A percentile compares a stretch with the other conserved stretches of the same genome.
These are phyloP conservation scores for Drosophila varians DNA, from an alignment of 1,140 invertebrate species.

Conservation along the genomic window DNA sequence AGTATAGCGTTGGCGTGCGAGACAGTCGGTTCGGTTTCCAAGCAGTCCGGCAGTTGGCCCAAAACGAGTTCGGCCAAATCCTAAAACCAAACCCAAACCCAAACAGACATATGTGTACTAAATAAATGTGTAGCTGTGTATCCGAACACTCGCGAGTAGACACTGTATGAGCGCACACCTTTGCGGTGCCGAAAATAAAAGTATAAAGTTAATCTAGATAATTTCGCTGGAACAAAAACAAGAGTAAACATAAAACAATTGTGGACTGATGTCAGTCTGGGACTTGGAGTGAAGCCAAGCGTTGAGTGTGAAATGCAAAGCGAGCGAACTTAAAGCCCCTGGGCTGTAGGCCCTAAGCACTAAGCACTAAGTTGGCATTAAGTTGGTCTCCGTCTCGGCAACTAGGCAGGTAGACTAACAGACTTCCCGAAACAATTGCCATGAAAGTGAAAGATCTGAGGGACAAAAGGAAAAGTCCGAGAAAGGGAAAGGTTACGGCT, in stretches of 20 bases:
- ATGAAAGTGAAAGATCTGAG: conserved; percentile 71
- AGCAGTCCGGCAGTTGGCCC: conserved; percentile 19
- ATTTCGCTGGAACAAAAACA: conserved; percentile 31
- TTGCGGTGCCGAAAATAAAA: conserved; percentile 44
- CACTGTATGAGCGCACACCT: conserved; percentile 14
- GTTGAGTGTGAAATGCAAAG: conserved; percentile 71
- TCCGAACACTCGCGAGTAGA: conserved; percentile 7
- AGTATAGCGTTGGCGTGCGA: conserved; percentile 81
- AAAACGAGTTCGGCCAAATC: conserved; percentile 28
- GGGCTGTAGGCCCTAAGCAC: background rate
- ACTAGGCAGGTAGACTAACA: conserved; percentile 43
- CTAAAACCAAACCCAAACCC: background rate
- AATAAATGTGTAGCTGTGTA: conserved; percentile 2
- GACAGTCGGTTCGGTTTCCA: conserved; percentile 68
- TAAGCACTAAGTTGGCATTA: conserved; percentile 31
- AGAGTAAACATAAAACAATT: conserved; percentile 40
- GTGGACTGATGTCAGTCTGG: conserved; percentile 53
- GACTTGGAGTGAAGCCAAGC: conserved; percentile 67
- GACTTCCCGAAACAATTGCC: conserved; percentile 66
- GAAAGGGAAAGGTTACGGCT: conserved; percentile 69
- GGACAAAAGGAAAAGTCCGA: conserved; percentile 38
- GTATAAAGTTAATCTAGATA: conserved; percentile 50
- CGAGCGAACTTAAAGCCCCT: conserved; percentile 45
- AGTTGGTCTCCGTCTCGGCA: conserved; percentile 39
- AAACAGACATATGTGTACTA: conserved; percentile 3